Conservation (phyloP, 2,797 vertebrate genomes). For the Hydrocynus forskahlii region DNA sequence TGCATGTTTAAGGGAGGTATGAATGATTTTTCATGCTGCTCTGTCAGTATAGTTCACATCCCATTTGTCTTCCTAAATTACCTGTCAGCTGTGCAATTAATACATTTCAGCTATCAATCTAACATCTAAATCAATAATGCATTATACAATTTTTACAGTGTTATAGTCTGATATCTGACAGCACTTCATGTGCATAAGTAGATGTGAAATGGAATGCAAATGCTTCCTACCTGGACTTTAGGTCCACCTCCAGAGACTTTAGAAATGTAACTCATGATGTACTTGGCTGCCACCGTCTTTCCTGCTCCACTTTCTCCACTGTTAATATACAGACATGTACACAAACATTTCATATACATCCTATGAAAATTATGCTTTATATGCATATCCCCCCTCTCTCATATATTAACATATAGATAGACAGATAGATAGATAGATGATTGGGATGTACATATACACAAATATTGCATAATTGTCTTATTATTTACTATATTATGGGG, state of each 20-base stretch:
- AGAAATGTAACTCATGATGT: constrained; percentile 86
- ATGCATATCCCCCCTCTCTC: no score
- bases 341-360: background rate
- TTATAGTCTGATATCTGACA: no score
- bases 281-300: constrained; percentile 85
- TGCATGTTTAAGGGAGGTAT: background rate
- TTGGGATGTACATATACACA: background rate
- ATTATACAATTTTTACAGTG: background rate
- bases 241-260: constrained; percentile 83
- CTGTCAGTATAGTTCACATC: background rate
- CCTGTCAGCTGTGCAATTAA: background rate
- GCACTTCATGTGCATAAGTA: no score
- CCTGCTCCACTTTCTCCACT: constrained; percentile 85
- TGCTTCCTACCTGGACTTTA: constrained; percentile 77
- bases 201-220: background rate
- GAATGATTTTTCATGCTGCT: background rate
- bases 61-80: background rate
- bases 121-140: background rate
- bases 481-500: background rate
- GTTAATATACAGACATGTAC: background rate
- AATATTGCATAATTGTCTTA: background rate
- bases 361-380: no score
- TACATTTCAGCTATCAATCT: background rate
- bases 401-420: no score
- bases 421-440: background rate